Percentiles rank a stretch among this genome's conserved stretches.
These are phyloP conservation scores for Delphinapterus leucas DNA, from an alignment of 2,113 vertebrate genomes.

Conservation along the genomic window DNA sequence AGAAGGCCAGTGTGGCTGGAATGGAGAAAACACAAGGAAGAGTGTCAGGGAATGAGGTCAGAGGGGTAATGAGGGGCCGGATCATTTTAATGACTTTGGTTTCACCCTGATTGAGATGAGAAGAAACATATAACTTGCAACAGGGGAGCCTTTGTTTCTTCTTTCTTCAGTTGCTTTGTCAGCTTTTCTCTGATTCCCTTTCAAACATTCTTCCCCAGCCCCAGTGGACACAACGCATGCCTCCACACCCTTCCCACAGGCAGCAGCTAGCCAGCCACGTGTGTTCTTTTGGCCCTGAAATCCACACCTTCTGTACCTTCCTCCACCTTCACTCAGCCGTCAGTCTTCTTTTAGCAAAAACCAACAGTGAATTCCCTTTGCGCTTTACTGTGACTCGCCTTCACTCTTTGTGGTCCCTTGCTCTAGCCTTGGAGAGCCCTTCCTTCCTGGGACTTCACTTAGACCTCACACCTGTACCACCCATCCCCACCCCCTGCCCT, in stretches of 20 bases:
- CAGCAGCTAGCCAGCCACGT: accelerated
- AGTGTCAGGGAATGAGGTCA: neutral
- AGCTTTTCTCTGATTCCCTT: neutral
- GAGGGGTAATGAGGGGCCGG: neutral
- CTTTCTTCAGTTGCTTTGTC: neutral
- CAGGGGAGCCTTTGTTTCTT: neutral
- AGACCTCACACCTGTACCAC: neutral
- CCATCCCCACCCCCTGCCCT: neutral
- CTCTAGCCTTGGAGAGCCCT: neutral
- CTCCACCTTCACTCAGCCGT: no score
- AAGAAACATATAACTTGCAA: neutral
- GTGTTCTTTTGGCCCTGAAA: neutral
- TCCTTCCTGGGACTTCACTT: accelerated
- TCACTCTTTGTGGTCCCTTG: accelerated
- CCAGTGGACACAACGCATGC: neutral
- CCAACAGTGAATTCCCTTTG: neutral
- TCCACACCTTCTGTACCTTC: accelerated
- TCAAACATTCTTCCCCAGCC: neutral
- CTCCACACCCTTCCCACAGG: neutral
- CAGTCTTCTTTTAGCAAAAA: neutral
- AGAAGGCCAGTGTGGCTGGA: neutral
- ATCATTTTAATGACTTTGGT: neutral
- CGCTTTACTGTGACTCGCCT: neutral
- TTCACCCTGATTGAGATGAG: neutral
- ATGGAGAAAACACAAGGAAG: neutral